Percentiles rank a stretch among this genome's conserved stretches.
These are phyloP conservation scores for Dermatemys mawii DNA, from an alignment of 2,113 vertebrate genomes.

Conservation along the genomic window DNA sequence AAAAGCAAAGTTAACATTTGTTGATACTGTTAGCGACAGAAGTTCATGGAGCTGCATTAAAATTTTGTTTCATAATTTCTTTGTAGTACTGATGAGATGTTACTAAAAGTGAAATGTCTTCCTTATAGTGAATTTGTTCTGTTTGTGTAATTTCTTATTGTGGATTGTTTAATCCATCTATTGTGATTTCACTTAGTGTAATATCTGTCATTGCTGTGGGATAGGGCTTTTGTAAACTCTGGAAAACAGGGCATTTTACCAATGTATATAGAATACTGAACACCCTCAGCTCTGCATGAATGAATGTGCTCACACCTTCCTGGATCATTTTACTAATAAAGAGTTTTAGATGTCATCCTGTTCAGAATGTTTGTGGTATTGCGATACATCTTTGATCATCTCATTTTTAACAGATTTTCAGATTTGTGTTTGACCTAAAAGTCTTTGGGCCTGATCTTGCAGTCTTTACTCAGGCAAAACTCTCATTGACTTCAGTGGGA, in stretches of 20 bases:
- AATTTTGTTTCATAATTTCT: not conserved
- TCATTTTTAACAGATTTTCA: not conserved
- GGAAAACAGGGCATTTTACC: accelerated
- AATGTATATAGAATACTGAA: accelerated
- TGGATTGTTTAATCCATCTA: not conserved
- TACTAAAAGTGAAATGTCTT: not conserved
- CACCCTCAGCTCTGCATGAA: not conserved
- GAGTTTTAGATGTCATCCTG: not conserved
- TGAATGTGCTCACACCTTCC: not conserved
- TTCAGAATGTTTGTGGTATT: not conserved
- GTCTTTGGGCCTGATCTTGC: not conserved
- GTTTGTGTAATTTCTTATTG: not conserved
- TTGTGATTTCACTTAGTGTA: accelerated
- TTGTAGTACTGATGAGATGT: not conserved
- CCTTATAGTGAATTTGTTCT: not conserved
- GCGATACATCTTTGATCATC: not conserved
- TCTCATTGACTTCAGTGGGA: not conserved
- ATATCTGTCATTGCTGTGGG: not conserved
- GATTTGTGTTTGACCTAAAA: not conserved
- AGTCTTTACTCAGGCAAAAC: not conserved
- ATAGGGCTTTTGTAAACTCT: not conserved
- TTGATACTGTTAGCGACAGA: not conserved
- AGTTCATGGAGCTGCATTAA: not conserved
- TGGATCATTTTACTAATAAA: not conserved
- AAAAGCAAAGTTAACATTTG: not conserved